Base-by-base conservation (phyloP, 2,113 vertebrate species). In the Marmota flaviventris region DNA sequence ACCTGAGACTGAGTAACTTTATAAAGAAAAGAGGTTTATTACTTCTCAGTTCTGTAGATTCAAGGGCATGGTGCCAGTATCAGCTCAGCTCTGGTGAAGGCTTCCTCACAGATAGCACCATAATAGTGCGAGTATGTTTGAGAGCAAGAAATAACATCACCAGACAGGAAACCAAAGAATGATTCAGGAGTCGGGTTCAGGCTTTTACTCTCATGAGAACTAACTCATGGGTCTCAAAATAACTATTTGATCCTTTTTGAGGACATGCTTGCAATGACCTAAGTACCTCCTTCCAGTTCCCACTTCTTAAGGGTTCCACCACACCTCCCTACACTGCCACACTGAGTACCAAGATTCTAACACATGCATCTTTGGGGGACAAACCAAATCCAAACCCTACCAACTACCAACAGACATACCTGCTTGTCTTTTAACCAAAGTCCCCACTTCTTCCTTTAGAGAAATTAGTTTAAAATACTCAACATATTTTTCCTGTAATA, bases 381-480 rank as follows among this genome's bases (percentile, higher is more conserved):
- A 72, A 88, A 82, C 22, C 92, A 78, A 8, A 45, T 42, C 6
- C 22, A 72, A 81, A 27, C 22, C 51, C 69, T 25, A 53, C 32
- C 24, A 51, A 53, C 17, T 14, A 12, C 34, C 32, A 25, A 29
- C 72, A 29, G 75, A 11, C 29, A 67, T 29, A 45, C 10, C 29
- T 45, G 3, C 11, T 58, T 79, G 78, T 76, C 18, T 58, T 93
- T 83, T 86, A 29, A 34, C 12, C 9, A 78, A 75, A 81, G 51
- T 91, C n/a, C 3, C 14, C 20, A 81, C 8, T 82, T 96, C 77
- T 95, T 77, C n/a, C 63, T 85, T 90, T 63, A 81, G 37, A 94
- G 32, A 58, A 79, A 75, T 76, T 87, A 39, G 27, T 70, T 76
- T 97, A 45, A 13, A 95, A 95, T 77, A 39, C 25, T 29, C 72